These are phyloP conservation scores for Hydrolagus colliei DNA, from an alignment of 2,797 vertebrate species.

Conservation along the genomic window DNA sequence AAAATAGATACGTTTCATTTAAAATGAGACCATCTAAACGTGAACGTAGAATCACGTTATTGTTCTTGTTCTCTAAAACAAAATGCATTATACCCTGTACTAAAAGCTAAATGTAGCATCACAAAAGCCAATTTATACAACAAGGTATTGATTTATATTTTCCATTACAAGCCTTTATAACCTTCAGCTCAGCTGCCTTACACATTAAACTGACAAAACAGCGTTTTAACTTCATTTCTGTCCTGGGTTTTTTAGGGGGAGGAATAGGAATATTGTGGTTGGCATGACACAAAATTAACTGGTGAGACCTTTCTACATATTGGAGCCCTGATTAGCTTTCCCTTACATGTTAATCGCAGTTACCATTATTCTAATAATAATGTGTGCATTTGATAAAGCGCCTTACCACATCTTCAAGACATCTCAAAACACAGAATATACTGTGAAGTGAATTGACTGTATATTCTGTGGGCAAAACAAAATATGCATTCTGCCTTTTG, in stretches of 20 bases:
- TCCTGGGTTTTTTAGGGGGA: neutral
- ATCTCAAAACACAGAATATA: too few species aligned
- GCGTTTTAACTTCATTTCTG: slow-evolving; percentile 5
- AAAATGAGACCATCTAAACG: neutral
- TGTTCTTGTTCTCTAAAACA: neutral
- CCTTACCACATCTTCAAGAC: too few species aligned
- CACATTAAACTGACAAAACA: neutral
- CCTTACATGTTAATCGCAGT: neutral
- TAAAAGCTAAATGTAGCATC: neutral
- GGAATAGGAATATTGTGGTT: neutral
- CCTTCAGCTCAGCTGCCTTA: neutral
- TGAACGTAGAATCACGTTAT: neutral
- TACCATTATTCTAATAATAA: neutral
- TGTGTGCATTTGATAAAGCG: too few species aligned
- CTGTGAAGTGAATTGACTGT: too few species aligned
- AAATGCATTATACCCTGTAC: neutral
- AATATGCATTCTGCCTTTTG: too few species aligned
- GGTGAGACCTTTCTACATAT: neutral
- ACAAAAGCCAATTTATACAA: neutral
- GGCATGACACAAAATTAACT: neutral
- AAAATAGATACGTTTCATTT: neutral
- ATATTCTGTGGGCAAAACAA: too few species aligned
- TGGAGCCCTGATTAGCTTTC: neutral
- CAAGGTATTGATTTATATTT: slow-evolving; percentile 1
- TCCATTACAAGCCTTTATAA: slow-evolving; percentile 3